phyloP scores from a whole-genome alignment of 64 coral and sea anemone genomes.

The Porites australiensis region DNA sequence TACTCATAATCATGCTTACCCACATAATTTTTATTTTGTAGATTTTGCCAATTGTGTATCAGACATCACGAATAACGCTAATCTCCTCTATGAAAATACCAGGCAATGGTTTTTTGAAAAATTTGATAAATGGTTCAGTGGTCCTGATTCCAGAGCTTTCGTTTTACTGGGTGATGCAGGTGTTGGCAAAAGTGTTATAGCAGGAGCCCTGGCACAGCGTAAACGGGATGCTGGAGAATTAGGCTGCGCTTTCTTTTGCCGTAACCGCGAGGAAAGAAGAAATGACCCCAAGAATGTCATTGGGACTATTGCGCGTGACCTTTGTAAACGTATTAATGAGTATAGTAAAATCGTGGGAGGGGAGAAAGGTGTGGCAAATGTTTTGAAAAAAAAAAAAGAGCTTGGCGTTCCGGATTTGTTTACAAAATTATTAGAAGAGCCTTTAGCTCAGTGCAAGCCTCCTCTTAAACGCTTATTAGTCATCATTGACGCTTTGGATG shows the following conservation, averaged over 20 bases:
- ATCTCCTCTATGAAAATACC: conserved; percentile 15
- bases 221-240: neutral
- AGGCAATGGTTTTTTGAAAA: conserved; percentile 45
- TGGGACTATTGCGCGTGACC: conserved; percentile 37
- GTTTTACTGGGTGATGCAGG: conserved; percentile 65
- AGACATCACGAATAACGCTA: conserved; percentile 26
- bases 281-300: conserved; percentile 35
- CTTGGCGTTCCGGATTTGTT: conserved; percentile 49
- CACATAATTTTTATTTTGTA: neutral
- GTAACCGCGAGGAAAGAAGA: conserved; percentile 29
- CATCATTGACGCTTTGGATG: conserved; percentile 55
- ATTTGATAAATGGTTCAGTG: conserved; percentile 58
- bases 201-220: conserved; percentile 47
- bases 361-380: neutral
- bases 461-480: conserved; percentile 11
- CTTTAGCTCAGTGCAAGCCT: neutral
- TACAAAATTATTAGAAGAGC: conserved; percentile 59
- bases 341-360: conserved; percentile 30
- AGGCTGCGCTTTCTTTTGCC: conserved; percentile 54
- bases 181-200: conserved; percentile 67
- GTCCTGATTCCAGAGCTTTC: conserved; percentile 53
- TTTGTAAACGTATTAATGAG: neutral
- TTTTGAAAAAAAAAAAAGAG: neutral
- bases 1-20: no score
- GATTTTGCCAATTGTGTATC: conserved; percentile 16